These are phyloP conservation scores for Natrix natrix DNA, from an alignment of 2,797 vertebrate species.

Conservation along the genomic window DNA sequence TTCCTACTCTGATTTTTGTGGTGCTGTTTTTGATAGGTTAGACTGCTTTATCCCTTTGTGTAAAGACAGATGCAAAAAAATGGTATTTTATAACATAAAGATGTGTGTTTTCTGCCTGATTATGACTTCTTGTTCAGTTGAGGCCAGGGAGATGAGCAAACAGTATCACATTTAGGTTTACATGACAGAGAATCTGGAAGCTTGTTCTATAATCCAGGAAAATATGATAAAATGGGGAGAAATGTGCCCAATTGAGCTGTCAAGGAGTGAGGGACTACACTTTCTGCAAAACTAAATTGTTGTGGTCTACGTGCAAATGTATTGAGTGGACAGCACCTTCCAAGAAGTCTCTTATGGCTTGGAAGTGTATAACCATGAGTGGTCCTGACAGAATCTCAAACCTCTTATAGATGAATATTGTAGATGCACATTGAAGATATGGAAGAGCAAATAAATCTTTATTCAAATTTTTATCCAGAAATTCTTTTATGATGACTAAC, in stretches of 20 bases:
- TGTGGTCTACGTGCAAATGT: neutral
- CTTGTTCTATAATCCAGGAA: neutral
- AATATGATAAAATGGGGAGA: neutral
- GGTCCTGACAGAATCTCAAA: neutral
- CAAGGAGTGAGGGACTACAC: neutral
- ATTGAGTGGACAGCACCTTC: neutral
- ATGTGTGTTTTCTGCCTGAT: constrained; percentile 42
- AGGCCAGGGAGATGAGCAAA: neutral
- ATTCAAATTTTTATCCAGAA: neutral
- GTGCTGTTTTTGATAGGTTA: too few relatives aligned
- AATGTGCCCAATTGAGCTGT: neutral
- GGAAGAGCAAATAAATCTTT: neutral
- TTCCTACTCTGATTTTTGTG: too few relatives aligned
- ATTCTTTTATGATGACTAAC: neutral
- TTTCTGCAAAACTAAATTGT: neutral
- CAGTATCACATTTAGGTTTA: neutral
- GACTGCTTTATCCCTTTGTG: too few relatives aligned
- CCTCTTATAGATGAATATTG: neutral
- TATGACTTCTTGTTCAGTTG: constrained; percentile 29
- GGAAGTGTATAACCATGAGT: neutral
- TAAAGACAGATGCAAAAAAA: neutral
- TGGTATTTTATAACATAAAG: constrained; percentile 31
- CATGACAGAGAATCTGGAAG: neutral
- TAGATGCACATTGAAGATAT: neutral
- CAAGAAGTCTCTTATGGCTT: neutral